Evolutionary conservation across 2,888 invertebrate species (phyloP), one percentile per base, ranked within the genome.

Genomic region (Nomada flava): DNA sequence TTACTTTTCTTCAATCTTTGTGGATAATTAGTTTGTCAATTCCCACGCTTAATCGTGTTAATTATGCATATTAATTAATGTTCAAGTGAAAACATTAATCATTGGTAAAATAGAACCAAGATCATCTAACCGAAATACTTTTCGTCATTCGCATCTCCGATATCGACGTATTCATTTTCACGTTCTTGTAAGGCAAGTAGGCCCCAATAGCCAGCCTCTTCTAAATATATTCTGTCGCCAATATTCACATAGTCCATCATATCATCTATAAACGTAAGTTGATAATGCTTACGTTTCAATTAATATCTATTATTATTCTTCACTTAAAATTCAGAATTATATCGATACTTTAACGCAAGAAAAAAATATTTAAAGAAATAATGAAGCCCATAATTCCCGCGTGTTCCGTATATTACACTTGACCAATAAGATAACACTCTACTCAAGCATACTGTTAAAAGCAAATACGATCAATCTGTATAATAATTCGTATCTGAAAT

Each of bases 201-300:
- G 82, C 93, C 93, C 93, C 93, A 93, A 86, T 92, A 93, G 84
- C 93, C 92, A 84, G 91, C 93, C 82, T 93, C 93, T 90, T 93
- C 93, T 78, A 93, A 91, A 90, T 93, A 93, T 88, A 92, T 91
- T 91, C 93, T 91, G 78, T 93, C 91, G 68, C 86, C 81, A 74
- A 87, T 90, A 89, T 90, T 90, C 85, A 92, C 90, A 83, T 87
- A 88, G 81, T 92, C 91, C 85, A 82, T 79, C 85, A 82, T 79
- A 85, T 91, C 91, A 89, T 92, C 89, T 91, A 91, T 44, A 89
- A 86, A 79, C 83, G 70, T 64, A 87, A 80, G 77, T 78, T n/a
- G 44, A 73, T 23, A 73, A 78, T 60, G 73, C 62, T 74, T 74
- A 74, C 67, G 62, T 74, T 74, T 36, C 7, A 57, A 69, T 44